Evolutionary conservation across 2,797 vertebrate genomes (phyloP), one percentile per base, ranked within the genome.

Genomic region (Smutsia gigantea): DNA sequence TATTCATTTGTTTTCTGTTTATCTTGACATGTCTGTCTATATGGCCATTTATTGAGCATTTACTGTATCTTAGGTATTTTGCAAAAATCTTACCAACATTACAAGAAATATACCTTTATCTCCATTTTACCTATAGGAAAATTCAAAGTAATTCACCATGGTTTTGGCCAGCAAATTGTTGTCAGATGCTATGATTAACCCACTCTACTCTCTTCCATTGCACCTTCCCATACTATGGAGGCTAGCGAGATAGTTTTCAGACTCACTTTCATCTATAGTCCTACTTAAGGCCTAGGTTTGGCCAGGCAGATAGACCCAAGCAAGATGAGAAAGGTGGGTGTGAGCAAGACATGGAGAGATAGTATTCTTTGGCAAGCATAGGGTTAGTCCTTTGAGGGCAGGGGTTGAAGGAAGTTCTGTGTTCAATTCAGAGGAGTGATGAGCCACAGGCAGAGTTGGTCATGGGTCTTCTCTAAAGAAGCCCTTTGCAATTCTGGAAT

Each of bases 61-160:
- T 69, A 34, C 31, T 57, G 34, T 29, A 14, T 37, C 27, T 72
- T 59, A 74, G 3, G 9, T 78, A 9, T 84, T 94, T 95, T 85
- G 51, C 37, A 90, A 94, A 96, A 68, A 83, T 13, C 29, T 31
- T 61, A 78, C 34, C 27, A 92, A 59, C 3, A 37, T 19, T 39
- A 55, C 37, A 69, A 37, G 25, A 51, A 87, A 51, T 51, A 21
- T 53, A 37, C 3, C 59, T 69, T 95, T 68, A 42, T 39, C 7
- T 10, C 39, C 31, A 55, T n/a, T 95, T 87, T 92, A 79, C 61
- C 51, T 91, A 79, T 6, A 64, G 34, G 57, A 74, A 93, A 95
- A 66, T 51, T 55, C 57, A 93, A 37, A 68, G 25, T 57, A 92
- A 77, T 74, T 53, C 25, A 63, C 37, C 25, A 88, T 39, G 15